Evolutionary conservation across 2,888 invertebrate species (phyloP).

Genomic region (Amiota communis): DNA sequence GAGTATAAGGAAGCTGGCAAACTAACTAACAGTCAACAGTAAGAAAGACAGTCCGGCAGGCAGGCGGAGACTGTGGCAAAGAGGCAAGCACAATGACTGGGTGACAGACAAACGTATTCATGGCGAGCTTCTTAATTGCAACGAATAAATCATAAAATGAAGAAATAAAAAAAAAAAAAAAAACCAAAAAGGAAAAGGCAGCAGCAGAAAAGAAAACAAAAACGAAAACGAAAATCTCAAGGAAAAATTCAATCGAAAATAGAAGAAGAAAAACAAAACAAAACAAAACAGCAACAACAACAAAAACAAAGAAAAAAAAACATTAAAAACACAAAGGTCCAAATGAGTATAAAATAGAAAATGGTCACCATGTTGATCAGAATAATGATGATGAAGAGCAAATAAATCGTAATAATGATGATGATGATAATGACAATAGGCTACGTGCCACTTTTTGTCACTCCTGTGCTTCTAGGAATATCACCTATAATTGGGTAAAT

Average conservation of each 20-base stretch:
- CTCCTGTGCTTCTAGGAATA: too few relatives aligned
- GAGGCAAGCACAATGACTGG: neutral
- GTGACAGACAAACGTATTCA: slow-evolving; percentile 37
- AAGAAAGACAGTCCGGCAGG: neutral
- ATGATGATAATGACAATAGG: neutral
- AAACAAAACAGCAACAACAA: neutral
- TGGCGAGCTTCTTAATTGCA: slow-evolving; percentile 36
- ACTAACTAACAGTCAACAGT: neutral
- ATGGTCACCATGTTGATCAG: too few relatives aligned
- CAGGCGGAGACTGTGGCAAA: neutral
- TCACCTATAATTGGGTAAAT: too few relatives aligned
- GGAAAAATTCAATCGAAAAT: neutral
- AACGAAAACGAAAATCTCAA: slow-evolving; percentile 2
- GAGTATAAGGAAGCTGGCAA: too few relatives aligned
- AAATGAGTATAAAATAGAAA: neutral
- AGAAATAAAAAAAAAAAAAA: neutral
- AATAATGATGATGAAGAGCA: neutral
- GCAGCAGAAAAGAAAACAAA: neutral
- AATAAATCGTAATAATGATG: neutral
- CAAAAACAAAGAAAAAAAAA: neutral
- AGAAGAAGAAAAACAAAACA: neutral
- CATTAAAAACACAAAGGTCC: too few relatives aligned
- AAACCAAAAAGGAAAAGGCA: neutral
- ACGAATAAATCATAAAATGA: slow-evolving; percentile 55
- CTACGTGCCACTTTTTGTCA: neutral